A percentile compares a stretch with the other conserved stretches of the same genome.
Conservation (phyloP, 2,113 vertebrate species). For the Amphiprion percula region DNA sequence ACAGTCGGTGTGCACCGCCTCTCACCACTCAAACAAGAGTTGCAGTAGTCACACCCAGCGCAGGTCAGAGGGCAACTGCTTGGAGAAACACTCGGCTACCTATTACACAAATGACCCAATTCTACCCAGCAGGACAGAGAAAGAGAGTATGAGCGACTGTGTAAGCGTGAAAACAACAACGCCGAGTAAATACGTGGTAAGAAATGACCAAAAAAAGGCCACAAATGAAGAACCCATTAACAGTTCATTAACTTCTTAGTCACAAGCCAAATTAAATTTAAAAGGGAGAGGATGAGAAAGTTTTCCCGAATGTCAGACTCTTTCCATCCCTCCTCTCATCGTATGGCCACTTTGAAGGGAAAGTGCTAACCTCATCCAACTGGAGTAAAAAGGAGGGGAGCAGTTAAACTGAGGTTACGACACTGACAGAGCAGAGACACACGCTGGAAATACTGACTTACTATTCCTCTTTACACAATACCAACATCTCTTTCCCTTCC, state of each 20-base stretch:
- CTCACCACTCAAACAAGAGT: slow-evolving; percentile 26
- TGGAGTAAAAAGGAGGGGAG: not conserved
- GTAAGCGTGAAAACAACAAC: not conserved
- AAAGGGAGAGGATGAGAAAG: not conserved
- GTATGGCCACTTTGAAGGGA: not conserved
- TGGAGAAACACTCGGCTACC: slow-evolving; percentile 7
- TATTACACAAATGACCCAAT: slow-evolving; percentile 3
- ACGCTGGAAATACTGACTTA: not conserved
- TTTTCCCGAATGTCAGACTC: slow-evolving; percentile 1
- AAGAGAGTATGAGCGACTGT: not conserved
- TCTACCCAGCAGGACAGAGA: not conserved
- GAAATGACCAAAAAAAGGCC: too few species aligned
- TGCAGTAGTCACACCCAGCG: not conserved
- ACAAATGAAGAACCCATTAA: not conserved
- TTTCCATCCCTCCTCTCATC: not conserved
- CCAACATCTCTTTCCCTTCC: not conserved
- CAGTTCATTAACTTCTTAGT: not conserved
- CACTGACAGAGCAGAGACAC: not conserved
- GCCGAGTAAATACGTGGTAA: not conserved
- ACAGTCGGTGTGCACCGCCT: not conserved
- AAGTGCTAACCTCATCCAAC: slow-evolving; percentile 24
- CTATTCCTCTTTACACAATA: not conserved
- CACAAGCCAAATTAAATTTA: not conserved
- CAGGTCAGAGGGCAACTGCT: slow-evolving; percentile 27
- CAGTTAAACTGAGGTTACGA: not conserved